Evolutionary conservation across 2,797 vertebrate species (phyloP), one percentile per base, ranked within the genome.

Genomic region (Oreochromis mossambicus): DNA sequence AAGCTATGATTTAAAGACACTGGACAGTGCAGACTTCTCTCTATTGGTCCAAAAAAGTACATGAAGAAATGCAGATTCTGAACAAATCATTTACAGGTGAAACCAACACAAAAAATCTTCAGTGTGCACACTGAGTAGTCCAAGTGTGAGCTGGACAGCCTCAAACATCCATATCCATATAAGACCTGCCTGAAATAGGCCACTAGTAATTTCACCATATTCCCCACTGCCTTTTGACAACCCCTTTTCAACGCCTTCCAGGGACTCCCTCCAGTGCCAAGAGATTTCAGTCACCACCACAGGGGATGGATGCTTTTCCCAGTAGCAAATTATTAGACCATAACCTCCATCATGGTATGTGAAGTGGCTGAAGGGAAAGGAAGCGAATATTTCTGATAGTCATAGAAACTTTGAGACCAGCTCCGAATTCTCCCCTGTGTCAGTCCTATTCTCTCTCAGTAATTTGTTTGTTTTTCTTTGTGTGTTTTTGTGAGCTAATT

Each of bases 311-410:
- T 81, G 78, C 83, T 86, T 84, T 92, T 82, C 84, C 83, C 87
- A 86, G 77, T 77, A 83, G 86, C 81, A 91, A 88, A 92, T 92
- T 83, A 92, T 90, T 83, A 90, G 85, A 90, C 85, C 87, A 77
- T 86, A 92, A 90, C 87, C 84, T 90, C 86, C 73, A 91, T 92
- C 78, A 84, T 81, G 81, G 68, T 73, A 86, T 88, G 83, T 89
- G 86, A 91, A 92, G 91, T 78, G 78, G 81, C 76, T 88, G 86
- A 87, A 88, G 55, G 55, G 81, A 80, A 61, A 41, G 41, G 54
- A 88, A 83, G 84, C 11, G 83, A 89, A 75, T 87, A 50, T 89
- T 87, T 91, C 84, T 90, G 88, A 91, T 90, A 88, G 87, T 38
- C 61, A 63, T 38, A 79, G 77, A 61, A 88, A 88, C 84, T 88